These are phyloP conservation scores for Pammene fasciana DNA, from an alignment of 2,888 invertebrate genomes.

Conservation along the genomic window DNA sequence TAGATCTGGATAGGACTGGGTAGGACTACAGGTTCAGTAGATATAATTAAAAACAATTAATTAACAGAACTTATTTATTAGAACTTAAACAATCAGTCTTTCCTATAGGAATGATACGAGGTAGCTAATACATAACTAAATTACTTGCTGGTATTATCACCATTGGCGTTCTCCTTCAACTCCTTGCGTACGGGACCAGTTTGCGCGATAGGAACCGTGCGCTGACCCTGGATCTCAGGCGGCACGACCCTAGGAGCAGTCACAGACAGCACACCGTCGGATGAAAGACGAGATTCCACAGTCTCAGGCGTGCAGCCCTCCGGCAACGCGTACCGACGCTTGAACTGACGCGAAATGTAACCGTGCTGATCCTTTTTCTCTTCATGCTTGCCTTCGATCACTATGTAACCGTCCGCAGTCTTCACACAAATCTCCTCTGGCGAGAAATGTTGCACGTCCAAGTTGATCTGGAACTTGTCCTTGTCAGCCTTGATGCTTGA, in stretches of 20 bases:
- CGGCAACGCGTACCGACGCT: constrained; percentile 89
- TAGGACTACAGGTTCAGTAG: no score
- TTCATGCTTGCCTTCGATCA: constrained; percentile 91
- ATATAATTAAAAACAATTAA: background rate
- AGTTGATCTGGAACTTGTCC: constrained; percentile 81
- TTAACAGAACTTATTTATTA: constrained; percentile 35
- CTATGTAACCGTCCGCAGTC: constrained; percentile 86
- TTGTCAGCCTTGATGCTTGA: constrained; percentile 80
- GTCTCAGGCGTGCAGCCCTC: constrained; percentile 87
- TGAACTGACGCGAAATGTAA: constrained; percentile 88
- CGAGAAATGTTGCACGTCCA: constrained; percentile 90
- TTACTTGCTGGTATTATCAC: constrained; percentile 58
- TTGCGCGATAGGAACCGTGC: constrained; percentile 84
- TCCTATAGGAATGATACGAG: constrained; percentile 5
- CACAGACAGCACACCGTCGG: constrained; percentile 89
- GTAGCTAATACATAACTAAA: background rate
- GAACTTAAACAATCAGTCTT: constrained; percentile 39
- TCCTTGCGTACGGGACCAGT: constrained; percentile 84
- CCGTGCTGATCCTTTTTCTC: constrained; percentile 90
- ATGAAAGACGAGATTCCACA: constrained; percentile 88
- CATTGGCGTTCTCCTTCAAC: constrained; percentile 77
- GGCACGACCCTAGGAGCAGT: constrained; percentile 83
- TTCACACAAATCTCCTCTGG: constrained; percentile 91
- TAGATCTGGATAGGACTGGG: no score
- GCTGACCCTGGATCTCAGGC: constrained; percentile 70